phyloP scores from a whole-genome alignment of 2,113 vertebrate genomes.

The Zapus hudsonius region DNA sequence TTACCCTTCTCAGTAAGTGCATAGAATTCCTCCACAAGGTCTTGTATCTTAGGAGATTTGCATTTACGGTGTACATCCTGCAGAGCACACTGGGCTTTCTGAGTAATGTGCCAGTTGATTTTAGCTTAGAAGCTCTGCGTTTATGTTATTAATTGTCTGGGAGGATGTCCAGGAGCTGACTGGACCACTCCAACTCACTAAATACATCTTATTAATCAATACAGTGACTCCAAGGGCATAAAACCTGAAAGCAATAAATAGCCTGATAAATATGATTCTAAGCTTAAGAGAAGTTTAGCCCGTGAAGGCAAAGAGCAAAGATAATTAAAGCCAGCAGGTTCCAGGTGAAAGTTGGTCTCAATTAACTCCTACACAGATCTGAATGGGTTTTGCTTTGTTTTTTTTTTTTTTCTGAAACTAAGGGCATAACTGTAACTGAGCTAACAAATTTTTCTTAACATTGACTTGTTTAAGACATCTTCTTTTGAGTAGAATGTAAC shows the following conservation, averaged over 20 bases:
- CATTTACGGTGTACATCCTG: neutral
- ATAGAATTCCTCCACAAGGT: neutral
- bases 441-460: neutral
- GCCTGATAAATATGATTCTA: neutral
- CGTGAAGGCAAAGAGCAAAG: neutral
- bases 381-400: too few relatives aligned
- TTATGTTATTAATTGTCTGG: neutral
- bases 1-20: neutral
- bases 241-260: neutral
- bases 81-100: neutral
- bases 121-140: neutral
- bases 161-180: neutral
- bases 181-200: neutral
- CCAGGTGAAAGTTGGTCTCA: neutral
- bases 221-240: neutral
- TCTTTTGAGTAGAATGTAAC: neutral
- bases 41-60: neutral
- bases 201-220: neutral
- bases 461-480: neutral
- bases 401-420: neutral
- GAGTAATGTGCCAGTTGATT: neutral
- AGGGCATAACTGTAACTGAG: neutral
- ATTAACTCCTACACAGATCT: neutral
- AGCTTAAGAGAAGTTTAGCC: neutral
- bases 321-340: slow-evolving; percentile 12